Percentiles rank a stretch among this genome's conserved stretches.
Conservation (phyloP, 2,797 vertebrate genomes). For the Hydrophis major region DNA sequence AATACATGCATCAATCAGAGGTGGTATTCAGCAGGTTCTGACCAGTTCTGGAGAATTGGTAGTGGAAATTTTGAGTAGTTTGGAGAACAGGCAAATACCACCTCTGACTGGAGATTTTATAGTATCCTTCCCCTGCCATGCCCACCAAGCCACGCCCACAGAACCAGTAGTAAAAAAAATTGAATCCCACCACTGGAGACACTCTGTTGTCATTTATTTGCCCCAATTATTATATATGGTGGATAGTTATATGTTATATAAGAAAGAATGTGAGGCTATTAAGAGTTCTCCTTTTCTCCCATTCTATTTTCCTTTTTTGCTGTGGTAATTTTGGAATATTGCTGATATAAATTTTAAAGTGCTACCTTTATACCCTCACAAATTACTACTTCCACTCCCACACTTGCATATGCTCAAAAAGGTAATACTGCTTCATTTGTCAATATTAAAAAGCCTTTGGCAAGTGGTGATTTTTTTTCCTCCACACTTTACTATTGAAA, state of each 20-base stretch:
- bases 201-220: background rate
- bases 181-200: too few relatives aligned
- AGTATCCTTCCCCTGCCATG: too few relatives aligned
- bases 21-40: too few relatives aligned
- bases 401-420: background rate
- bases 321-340: background rate
- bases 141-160: too few relatives aligned
- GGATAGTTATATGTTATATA: background rate
- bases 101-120: too few relatives aligned
- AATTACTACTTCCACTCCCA: background rate
- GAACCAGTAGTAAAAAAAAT: too few relatives aligned
- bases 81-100: too few relatives aligned
- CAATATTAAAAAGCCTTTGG: background rate
- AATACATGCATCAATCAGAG: background rate
- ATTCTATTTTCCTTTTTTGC: background rate
- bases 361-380: background rate
- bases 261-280: background rate
- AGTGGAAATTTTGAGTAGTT: too few relatives aligned
- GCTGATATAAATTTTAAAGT: background rate
- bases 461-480: background rate
- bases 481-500: background rate
- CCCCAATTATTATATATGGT: background rate
- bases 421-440: slow-evolving; percentile 1
- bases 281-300: background rate
- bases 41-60: too few relatives aligned